Base-by-base conservation (phyloP, 2,797 vertebrate species). In the Cyclopterus lumpus region DNA sequence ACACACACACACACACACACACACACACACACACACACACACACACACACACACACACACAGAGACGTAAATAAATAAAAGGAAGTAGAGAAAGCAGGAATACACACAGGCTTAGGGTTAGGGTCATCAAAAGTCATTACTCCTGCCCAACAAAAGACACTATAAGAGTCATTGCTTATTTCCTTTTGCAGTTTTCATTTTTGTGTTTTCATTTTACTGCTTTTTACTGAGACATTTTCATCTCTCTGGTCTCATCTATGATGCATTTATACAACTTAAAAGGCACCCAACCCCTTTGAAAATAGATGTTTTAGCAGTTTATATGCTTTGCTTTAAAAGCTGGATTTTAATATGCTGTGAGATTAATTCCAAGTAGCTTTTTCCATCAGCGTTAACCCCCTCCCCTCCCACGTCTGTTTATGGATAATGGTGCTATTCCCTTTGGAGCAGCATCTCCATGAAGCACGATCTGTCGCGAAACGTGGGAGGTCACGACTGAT, bases 401-500 rank as follows among this genome's bases (percentile, higher is more conserved):
- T 81, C 75, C 72, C 86, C 84, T 90, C 90, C 87, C 73, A 92
- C 88, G 83, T 84, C 80, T 73, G 88, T 60, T 88, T 89, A 89
- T 91, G 87, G 88, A 91, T 93, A 91, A 89, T 88, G 88, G 79
- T 73, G 86, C 82, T 71, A 30, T 86, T 92, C 83, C 86, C 82
- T 89, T 81, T 78, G 84, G 86, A 88, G 83, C 81, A 67, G 80
- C 77, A 81, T 88, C 84, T 81, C 75, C 85, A 81, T 65, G 87
- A 90, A 75, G 80, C 87, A 88, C 73, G 82, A 91, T 91, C 76
- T 89, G 81, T 71, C 2, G 82, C 88, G 88, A 87, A 85, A 86
- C 78, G 90, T 92, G 82, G 91, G 92, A 93, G 91, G 89, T 91
- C 86, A 91, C 81, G 72, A 89, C 83, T 81, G 77, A 85, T 83